Evolutionary conservation across 2,113 vertebrate species (phyloP).

Genomic region (Fukomys damarensis): DNA sequence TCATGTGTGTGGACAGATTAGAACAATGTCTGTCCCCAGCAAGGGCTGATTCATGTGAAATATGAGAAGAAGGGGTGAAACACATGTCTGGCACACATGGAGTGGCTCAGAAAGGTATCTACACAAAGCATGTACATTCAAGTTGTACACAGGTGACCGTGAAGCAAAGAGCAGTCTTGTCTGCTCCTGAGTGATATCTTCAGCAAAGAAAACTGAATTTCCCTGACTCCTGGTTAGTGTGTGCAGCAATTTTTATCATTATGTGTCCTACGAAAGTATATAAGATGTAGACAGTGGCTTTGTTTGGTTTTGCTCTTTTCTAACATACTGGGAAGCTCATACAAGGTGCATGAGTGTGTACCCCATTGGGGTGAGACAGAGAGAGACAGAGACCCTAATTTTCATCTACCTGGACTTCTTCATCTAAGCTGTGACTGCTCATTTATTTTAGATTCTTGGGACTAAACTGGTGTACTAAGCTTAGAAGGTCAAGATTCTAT

Average conservation of each 20-base stretch:
- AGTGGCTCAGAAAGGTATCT: background rate
- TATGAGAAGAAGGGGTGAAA: background rate
- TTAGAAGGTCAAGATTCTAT: background rate
- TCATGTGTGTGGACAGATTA: background rate
- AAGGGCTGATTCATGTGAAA: background rate
- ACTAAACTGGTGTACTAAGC: background rate
- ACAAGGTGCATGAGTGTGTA: background rate
- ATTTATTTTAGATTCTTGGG: background rate
- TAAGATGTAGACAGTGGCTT: background rate
- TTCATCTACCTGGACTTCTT: background rate
- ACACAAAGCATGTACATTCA: rapidly evolving
- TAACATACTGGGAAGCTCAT: background rate
- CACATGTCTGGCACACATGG: background rate
- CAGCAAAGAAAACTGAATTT: background rate
- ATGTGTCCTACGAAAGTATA: background rate
- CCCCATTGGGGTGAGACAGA: too few species aligned
- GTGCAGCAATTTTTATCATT: background rate
- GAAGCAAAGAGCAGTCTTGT: background rate
- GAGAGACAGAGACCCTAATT: background rate
- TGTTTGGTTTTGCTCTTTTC: background rate
- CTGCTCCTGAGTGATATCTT: background rate
- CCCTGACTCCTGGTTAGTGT: background rate
- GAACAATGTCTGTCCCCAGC: background rate
- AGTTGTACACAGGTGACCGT: background rate
- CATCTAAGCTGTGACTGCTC: background rate